These are phyloP conservation scores for Paracyclopina nana DNA, from an alignment of 1,140 invertebrate genomes.

Conservation along the genomic window DNA sequence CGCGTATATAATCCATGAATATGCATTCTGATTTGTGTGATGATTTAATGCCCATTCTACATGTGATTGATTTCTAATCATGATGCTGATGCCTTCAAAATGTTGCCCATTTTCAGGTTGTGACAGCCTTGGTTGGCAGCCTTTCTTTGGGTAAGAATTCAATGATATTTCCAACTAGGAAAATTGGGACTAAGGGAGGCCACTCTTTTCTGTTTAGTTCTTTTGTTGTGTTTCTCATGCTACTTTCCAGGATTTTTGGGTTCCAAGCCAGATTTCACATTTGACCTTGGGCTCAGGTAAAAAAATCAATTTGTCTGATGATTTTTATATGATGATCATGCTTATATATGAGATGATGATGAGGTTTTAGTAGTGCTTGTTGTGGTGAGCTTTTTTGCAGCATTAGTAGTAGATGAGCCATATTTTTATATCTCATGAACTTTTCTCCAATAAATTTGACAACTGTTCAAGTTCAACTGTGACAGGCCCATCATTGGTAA, in stretches of 20 bases:
- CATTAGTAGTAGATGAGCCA: not conserved
- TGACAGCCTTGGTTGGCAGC: too few species aligned
- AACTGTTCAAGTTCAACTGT: constrained; percentile 4
- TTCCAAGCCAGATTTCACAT: not conserved
- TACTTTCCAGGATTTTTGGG: too few species aligned
- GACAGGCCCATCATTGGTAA: constrained; percentile 14
- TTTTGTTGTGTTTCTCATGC: not conserved
- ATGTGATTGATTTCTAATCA: too few species aligned
- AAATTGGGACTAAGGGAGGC: not conserved
- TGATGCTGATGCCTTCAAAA: too few species aligned
- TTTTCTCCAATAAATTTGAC: not conserved
- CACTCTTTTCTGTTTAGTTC: not conserved
- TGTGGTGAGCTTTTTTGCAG: too few species aligned
- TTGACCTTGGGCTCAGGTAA: not conserved
- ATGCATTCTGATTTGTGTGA: too few species aligned
- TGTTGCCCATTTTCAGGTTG: too few species aligned
- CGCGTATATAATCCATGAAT: too few species aligned
- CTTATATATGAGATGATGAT: not conserved
- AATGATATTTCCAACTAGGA: too few species aligned
- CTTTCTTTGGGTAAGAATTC: too few species aligned
- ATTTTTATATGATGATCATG: not conserved
- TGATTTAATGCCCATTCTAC: too few species aligned
- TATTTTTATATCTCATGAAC: not conserved
- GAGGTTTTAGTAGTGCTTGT: not conserved
- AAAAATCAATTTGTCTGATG: not conserved